These are phyloP conservation scores for Carduelis carduelis DNA, from an alignment of 2,797 vertebrate species.

Conservation along the genomic window DNA sequence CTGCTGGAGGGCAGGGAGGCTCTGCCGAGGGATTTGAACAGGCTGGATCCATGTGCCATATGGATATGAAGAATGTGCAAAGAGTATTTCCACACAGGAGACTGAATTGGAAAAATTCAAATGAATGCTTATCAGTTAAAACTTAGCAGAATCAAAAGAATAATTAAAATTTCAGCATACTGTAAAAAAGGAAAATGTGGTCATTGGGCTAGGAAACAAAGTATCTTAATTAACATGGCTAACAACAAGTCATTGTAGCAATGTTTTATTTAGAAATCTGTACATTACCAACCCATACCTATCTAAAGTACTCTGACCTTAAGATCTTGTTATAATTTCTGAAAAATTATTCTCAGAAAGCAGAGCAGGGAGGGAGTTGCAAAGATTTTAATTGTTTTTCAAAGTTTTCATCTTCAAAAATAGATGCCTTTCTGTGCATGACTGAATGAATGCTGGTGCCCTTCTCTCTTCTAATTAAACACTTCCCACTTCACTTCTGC, in stretches of 20 bases:
- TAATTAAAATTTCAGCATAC: neutral
- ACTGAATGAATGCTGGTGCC: neutral
- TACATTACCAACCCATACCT: neutral
- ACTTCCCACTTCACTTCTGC: conserved; percentile 42
- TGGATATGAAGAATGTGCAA: neutral
- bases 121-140: neutral
- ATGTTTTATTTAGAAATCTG: neutral
- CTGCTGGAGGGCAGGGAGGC: neutral
- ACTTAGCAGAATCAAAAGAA: neutral
- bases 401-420: neutral
- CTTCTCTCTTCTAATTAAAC: conserved; percentile 13
- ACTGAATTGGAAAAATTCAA: neutral
- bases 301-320: neutral
- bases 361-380: neutral
- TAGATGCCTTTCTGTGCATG: neutral
- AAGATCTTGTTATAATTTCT: neutral
- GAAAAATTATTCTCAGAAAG: neutral
- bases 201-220: neutral
- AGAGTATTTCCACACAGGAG: neutral
- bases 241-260: neutral
- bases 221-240: neutral
- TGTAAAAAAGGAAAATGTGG: neutral
- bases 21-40: neutral
- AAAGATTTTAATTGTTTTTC: neutral
- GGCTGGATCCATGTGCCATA: neutral